Evolutionary conservation across 2,113 vertebrate genomes (phyloP).

Genomic region (Gasterosteus aculeatus): DNA sequence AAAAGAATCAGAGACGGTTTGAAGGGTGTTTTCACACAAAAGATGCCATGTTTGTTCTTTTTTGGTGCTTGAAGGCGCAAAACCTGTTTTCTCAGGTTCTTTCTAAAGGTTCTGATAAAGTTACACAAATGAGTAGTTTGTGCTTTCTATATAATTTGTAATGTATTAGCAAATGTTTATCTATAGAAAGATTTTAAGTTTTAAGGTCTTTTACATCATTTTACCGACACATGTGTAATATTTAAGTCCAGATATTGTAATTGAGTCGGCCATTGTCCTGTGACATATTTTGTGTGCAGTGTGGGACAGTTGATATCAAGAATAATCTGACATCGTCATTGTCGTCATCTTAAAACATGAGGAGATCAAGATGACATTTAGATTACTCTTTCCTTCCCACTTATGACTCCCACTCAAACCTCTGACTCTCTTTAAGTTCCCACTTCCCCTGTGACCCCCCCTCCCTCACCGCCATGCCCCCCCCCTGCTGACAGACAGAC

Average conservation of each 20-base stretch:
- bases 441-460: slow-evolving; percentile 39
- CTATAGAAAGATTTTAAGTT: not conserved
- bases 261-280: not conserved
- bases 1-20: not conserved
- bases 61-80: not conserved
- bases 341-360: no score
- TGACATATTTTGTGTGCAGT: slow-evolving; percentile 5
- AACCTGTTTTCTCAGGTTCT: not conserved
- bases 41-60: not conserved
- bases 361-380: slow-evolving; percentile 12
- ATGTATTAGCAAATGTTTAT: not conserved
- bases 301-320: slow-evolving; percentile 20
- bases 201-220: not conserved
- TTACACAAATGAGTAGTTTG: not conserved
- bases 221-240: not conserved
- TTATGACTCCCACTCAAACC: slow-evolving; percentile 64
- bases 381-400: slow-evolving; percentile 35
- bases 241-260: not conserved
- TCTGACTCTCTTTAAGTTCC: slow-evolving; percentile 60
- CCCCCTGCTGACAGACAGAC: slow-evolving; percentile 64
- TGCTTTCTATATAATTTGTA: not conserved
- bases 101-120: not conserved
- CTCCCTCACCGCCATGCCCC: slow-evolving; percentile 33
- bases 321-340: slow-evolving; percentile 45
- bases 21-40: not conserved